phyloP scores from a whole-genome alignment of 2,888 invertebrate species.

The Patella depressa region DNA sequence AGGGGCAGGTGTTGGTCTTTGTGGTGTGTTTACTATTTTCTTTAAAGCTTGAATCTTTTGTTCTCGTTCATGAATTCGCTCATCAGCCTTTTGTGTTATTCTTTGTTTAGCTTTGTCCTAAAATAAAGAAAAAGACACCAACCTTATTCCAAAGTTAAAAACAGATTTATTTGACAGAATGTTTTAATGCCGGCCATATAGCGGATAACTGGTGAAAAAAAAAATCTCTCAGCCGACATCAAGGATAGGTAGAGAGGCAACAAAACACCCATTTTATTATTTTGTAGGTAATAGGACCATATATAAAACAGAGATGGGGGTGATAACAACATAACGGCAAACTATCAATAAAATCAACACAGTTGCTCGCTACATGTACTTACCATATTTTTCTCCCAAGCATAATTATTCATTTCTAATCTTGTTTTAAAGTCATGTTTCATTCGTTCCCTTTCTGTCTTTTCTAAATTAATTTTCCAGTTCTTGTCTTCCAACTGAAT shows the following conservation, averaged over 20 bases:
- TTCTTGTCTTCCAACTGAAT: slow-evolving; percentile 73
- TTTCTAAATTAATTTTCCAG: slow-evolving; percentile 73
- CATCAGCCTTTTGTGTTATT: background rate
- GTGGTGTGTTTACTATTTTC: background rate
- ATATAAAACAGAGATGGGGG: no score
- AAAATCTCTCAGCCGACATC: no score
- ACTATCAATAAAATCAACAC: background rate
- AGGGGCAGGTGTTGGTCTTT: slow-evolving; percentile 38
- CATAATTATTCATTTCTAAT: slow-evolving; percentile 61
- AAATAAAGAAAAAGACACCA: background rate
- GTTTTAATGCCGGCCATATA: no score
- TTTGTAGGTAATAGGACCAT: no score
- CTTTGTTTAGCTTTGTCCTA: slow-evolving; percentile 3
- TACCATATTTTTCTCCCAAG: slow-evolving; percentile 63
- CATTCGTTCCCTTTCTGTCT: slow-evolving; percentile 74
- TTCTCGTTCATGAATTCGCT: background rate
- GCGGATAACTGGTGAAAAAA: no score
- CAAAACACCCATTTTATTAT: no score
- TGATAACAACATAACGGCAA: no score
- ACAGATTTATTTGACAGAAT: no score
- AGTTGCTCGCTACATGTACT: slow-evolving; percentile 1
- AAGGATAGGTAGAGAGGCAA: no score
- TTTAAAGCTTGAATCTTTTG: background rate
- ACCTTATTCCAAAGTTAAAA: no score
- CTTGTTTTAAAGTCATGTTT: slow-evolving; percentile 77